Evolutionary conservation across 2,888 invertebrate species (phyloP).

Genomic region (Cryptus viduatorius): DNA sequence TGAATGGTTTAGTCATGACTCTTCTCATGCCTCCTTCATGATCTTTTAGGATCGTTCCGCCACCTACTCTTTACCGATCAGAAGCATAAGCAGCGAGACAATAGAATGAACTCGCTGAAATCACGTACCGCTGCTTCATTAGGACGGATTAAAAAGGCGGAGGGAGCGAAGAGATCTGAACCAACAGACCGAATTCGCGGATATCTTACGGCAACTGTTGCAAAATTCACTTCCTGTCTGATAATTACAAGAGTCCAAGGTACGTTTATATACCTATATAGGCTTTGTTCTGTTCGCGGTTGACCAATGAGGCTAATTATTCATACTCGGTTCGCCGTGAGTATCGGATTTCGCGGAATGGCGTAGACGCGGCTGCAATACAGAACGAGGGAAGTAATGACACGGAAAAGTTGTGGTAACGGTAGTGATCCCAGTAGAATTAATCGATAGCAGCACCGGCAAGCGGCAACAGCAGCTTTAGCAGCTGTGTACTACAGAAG

Average conservation of each 20-base stretch:
- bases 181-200: slow-evolving; percentile 29
- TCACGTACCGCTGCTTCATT: not conserved
- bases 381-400: slow-evolving; percentile 45
- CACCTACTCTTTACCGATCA: too few relatives aligned
- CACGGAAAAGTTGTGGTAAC: slow-evolving; percentile 69
- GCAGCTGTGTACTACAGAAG: slow-evolving; percentile 31
- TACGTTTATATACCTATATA: not conserved
- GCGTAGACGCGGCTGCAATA: slow-evolving; percentile 12
- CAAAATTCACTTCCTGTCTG: slow-evolving; percentile 57
- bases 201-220: slow-evolving; percentile 36
- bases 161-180: not conserved
- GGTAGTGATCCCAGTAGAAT: slow-evolving; percentile 57
- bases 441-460: slow-evolving; percentile 56
- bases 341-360: slow-evolving; percentile 56
- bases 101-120: slow-evolving; percentile 22
- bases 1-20: slow-evolving; percentile 27
- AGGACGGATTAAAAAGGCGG: not conserved
- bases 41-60: slow-evolving; percentile 16
- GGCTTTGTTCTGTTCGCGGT: slow-evolving; percentile 41
- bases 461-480: not conserved
- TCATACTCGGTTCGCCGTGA: slow-evolving; percentile 38
- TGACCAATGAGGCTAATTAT: slow-evolving; percentile 61
- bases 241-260: slow-evolving; percentile 38
- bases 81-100: slow-evolving; percentile 2
- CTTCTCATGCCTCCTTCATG: not conserved